Base-by-base conservation (phyloP, 2,888 invertebrate genomes). In the Apeira syringaria region DNA sequence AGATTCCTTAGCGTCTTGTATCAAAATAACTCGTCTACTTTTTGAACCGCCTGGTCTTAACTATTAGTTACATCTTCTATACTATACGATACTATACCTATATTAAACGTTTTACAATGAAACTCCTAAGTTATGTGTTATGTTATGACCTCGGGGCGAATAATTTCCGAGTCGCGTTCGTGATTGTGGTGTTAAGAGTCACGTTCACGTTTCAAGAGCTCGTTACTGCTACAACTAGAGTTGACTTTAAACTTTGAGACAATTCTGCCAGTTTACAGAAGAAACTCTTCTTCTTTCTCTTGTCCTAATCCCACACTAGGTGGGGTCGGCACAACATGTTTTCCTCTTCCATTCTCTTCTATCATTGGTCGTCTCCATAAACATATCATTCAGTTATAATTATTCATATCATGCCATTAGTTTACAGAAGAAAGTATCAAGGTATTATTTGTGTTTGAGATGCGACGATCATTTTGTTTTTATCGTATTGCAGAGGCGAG, bases 91-190 rank as follows among this genome's bases (percentile, higher is more conserved):
- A 15, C 15, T 15, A 15, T 15, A 3, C 4, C 15, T 15, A 4
- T 20, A 7, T 7, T 1, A 20, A 20, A n/a, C n/a, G 34, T 37
- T 43, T 56, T 50, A 50, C 63, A 63, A 63, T 76, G 71, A 76
- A 73, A 71, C 60, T 62, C 47, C 47, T 59, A 66, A 70, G 72
- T 73, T 74, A 71, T 71, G 65, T 68, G 22, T 22, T 17, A 13
- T 13, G 61, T 66, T 69, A 66, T 68, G 65, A 71, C 73, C 68
- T 64, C 52, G 68, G 63, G 60, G 68, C 61, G 62, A 72, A 70
- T 69, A 68, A 68, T 72, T 76, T 68, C 67, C 56, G 53, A 73
- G 68, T 64, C 60, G 61, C 53, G 55, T 56, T 65, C 53, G 61
- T 61, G 59, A 64, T 68, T 60, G 61, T 43, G 54, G 56, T 59